Evolutionary conservation across 1,140 invertebrate species (phyloP), one percentile per base, ranked within the genome.

Genomic region (Rhizoglyphus robini): DNA sequence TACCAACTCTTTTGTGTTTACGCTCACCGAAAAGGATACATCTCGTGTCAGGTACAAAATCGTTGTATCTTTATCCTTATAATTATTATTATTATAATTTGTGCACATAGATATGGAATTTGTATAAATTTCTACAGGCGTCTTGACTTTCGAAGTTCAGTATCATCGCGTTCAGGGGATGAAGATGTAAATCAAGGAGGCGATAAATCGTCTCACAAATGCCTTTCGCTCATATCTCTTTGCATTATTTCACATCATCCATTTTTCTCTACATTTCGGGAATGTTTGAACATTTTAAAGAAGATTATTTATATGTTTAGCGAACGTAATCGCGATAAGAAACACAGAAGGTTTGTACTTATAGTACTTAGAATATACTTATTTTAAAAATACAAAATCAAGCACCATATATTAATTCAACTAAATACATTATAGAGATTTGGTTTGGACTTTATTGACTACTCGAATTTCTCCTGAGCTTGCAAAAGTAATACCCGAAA

Each of bases 191-290:
- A 54, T 25, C 15, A 36, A 65, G 27, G 23, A 65, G 34, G 30
- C 30, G 18, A 23, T 23, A 67, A 31, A 4, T 49, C 70, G 1
- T 1, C 41, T 27, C 61, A 63, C 3, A 15, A 31, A 64, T 64
- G 63, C 30, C 27, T 64, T 25, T 66, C 70, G 13, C 79, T 99
- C 68, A 99, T 95, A 46, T 96, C 94, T 46, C 79, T 99, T 59
- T 99, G 96, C 79, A 86, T 99, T 70, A 83, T 99, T 47, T 97
- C 93, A 68, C 96, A 99, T 82, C 96, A 99, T 82, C 94, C 95
- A 38, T 98, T 99, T 78, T 96, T 99, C 76, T 88, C 92, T 48
- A 92, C 87, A 73, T 98, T 98, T 81, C 86, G 95, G 65, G 91
- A 98, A 79, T 96, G 94, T 80, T 83, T 99, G 67, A 91, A 90